Evolutionary conservation across 2,797 vertebrate genomes (phyloP), one percentile per base, ranked within the genome.

Genomic region (Botia kubotai): DNA sequence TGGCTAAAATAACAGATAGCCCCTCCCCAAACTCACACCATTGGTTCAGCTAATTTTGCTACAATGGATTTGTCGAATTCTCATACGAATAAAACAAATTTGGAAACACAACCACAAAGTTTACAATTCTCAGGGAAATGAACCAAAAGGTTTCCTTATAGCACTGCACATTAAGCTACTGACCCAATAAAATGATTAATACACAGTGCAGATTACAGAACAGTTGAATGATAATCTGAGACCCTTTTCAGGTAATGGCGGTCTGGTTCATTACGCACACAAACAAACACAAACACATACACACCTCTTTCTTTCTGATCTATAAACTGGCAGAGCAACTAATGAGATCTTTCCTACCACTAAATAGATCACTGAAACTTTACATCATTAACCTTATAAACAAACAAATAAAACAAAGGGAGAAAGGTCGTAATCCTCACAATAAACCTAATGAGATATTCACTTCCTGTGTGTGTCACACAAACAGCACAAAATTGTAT

Each of bases 331-430:
- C 29, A 21, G 46, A 72, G 68, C 68, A 79, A 36, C 77, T 79
- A 72, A 79, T 72, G 77, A 72, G 77, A 79, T 79, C 13, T 71
- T 62, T 60, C 48, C 63, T 7, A 63, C 43, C 46, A 6, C 77
- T 72, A 72, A 63, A 52, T 63, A 63, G 13, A 72, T 53, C n/a
- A 53, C 57, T 43, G 16, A 43, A 53, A 63, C n/a, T 39, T 71
- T 60, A 71, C 43, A 70, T 62, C 55, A 63, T 72, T 72, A 63
- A 79, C 50, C 57, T 79, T 52, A 17, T 52, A 79, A 72, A 72
- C 57, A 52, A 70, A 60, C 55, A 70, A 70, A 70, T 19, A 21
- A 39, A 70, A 78, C 52, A 68, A 69, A 69, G 36, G 69, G 65
- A 77, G 53, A 48, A 7, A 0, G 1, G 39, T 50, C 11, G 26